Base-by-base conservation (phyloP, 64 coral and sea anemone genomes). In the Montipora efflorescens region DNA sequence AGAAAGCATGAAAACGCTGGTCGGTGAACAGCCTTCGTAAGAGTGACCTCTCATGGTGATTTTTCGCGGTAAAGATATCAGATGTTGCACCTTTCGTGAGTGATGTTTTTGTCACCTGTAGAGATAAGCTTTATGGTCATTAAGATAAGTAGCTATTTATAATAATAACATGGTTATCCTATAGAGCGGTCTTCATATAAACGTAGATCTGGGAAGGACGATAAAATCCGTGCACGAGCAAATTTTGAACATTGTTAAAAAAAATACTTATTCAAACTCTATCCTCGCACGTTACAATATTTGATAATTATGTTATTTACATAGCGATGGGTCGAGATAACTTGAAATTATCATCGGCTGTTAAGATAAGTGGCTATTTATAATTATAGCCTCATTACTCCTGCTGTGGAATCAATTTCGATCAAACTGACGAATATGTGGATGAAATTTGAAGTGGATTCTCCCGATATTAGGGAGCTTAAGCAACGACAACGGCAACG, bases 111-210 rank as follows among this genome's bases (percentile, higher is more conserved):
- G 62, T 66, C 82, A 86, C 82, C 82, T 50, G 82, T 47, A 2
- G 45, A 2, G 64, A 86, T 12, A 72, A 72, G 64, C 36, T 19
- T 8, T 57, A 64, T 61, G 19, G 45, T 86, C 67, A 70, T 72
- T 23, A 86, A 67, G 9, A 20, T 71, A 78, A 78, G 76, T 51
- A 49, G 47, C 45, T 78, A 49, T 78, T 48, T 16, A 78, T 78
- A 78, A 78, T 7, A 5, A 49, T 13, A 76, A 18, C 74, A 45
- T 46, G 8, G 9, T 64, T 64, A 14, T 64, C 13, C 61, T 64
- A 64, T 12, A 12, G 14, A 57, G 53, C 3, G 61, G 1, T 64
- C 14, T 4, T 14, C 14, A 64, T 14, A 57, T 57, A 57, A 64
- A 55, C 52, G 5, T 55, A 3, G 61, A 64, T 64, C 61, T 64